Conservation (phyloP, 2,113 vertebrate genomes). For the Nestor notabilis region DNA sequence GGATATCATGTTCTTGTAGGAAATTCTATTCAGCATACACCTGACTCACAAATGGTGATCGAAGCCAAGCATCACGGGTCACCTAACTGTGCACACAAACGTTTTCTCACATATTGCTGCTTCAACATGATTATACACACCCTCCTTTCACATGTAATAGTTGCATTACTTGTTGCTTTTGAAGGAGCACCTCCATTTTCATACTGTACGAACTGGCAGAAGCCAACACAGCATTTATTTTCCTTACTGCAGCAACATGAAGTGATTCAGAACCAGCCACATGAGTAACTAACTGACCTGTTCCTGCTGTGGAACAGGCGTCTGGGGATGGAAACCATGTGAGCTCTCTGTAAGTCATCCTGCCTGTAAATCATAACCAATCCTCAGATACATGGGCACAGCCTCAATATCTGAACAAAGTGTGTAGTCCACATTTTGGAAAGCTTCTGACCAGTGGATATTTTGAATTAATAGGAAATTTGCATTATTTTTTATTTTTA, state of each 20-base stretch:
- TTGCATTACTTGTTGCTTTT: neutral
- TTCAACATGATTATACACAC: neutral
- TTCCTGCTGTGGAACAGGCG: neutral
- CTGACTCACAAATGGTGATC: neutral
- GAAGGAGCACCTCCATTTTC: neutral
- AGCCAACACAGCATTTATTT: neutral
- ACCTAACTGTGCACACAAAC: neutral
- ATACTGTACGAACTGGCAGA: neutral
- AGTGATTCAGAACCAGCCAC: neutral
- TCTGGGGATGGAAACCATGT: neutral
- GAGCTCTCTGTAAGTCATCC: neutral
- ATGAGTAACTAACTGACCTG: neutral
- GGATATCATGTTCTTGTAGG: rapidly evolving
- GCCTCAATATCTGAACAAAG: neutral
- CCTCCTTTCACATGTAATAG: no score
- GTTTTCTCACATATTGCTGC: neutral
- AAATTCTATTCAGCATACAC: neutral
- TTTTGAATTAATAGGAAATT: neutral
- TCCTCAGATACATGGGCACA: neutral
- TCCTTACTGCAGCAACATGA: neutral
- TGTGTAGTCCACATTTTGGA: rapidly evolving
- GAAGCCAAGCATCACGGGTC: rapidly evolving
- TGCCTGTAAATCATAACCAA: neutral
- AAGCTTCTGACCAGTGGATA: neutral
- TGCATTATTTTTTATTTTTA: neutral